Evolutionary conservation across 2,797 vertebrate species (phyloP), one percentile per base, ranked within the genome.

Genomic region (Cygnus olor): DNA sequence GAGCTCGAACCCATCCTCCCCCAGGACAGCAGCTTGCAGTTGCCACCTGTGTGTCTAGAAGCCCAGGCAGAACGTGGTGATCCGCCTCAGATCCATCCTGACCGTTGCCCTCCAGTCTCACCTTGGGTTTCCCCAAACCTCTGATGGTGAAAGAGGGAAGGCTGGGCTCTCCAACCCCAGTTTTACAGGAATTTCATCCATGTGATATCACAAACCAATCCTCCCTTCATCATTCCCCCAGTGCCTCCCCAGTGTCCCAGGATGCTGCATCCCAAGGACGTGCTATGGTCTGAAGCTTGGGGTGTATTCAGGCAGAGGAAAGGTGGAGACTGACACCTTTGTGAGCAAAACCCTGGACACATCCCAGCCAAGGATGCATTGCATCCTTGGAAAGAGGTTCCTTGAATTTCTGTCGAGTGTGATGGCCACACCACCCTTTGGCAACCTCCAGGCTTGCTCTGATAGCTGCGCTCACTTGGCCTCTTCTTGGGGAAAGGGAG

Each of bases 11-110:
- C 16, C 1, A 2, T 56, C n/a, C 56, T 78, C 82, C 12, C 6
- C 4, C 36, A 63, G 32, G 25, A 54, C n/a, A 68, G 11, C 42
- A 70, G 22, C 45, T 54, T 68, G 21, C 25, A 61, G 14, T n/a
- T 83, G 34, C 34, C 34, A 60, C 20, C 61, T 10, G 27, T 85
- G 24, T 9, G 5, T 32, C 45, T 58, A 45, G 27, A 72, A 53
- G 6, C 30, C 21, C 36, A 63, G 20, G 42, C 11, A 66, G 60
- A 85, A 34, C 17, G 24, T 0, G 0, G 11, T 58, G 58, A 53
- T 24, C 24, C 32, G 10, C 36, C 25, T n/a, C 14, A 21, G 12
- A 54, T n/a, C 44, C 32, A 17, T 22, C 49, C 44, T 76, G 36
- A 24, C 14, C 14, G 6, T 16, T 11, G 19, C 18, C 58, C 25